Base-by-base conservation (phyloP, 2,888 invertebrate genomes). In the Caradrina kadenii region DNA sequence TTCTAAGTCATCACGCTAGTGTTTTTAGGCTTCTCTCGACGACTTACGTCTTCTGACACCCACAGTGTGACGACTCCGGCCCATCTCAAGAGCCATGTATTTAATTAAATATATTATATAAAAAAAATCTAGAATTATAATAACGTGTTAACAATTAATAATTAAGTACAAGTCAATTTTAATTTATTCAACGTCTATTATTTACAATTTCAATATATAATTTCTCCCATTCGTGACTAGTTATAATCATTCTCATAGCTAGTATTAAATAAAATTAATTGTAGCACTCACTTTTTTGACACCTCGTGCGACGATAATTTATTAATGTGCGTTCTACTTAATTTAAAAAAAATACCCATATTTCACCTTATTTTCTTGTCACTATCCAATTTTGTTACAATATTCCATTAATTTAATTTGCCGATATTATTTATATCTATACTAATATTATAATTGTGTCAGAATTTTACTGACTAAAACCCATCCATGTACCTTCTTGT, bases 381-480 rank as follows among this genome's bases (percentile, higher is more conserved):
- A 26, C 19, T 49, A 17, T 35, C 15, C 2, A 54, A 74, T 53
- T 39, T 26, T 42, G 15, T 74, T 2, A 17, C 11, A 45, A 35
- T 66, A 50, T 35, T 49, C 39, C 10, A 49, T 31, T 55, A 55
- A 65, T 71, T 63, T 11, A 4, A 67, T 71, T 66, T 66, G 17
- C 19, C 22, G 17, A 26, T 31, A n/a, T 19, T 56, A 35, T 45
- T 11, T 56, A 75, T 15, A 19, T 49, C 13, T 6, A 42, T n/a
- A 7, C 19, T 17, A 17, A 35, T 8, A 35, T n/a, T n/a, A n/a
- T n/a, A n/a, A n/a, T n/a, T n/a, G n/a, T n/a, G n/a, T n/a, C n/a
- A n/a, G n/a, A n/a, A n/a, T n/a, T n/a, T n/a, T n/a, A n/a, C n/a
- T n/a, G n/a, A n/a, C n/a, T n/a, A n/a, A n/a, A n/a, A n/a, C n/a